Percentiles rank a stretch among this genome's conserved stretches.
Conservation (phyloP, 2,888 invertebrate genomes). For the Helicoverpa assulta region DNA sequence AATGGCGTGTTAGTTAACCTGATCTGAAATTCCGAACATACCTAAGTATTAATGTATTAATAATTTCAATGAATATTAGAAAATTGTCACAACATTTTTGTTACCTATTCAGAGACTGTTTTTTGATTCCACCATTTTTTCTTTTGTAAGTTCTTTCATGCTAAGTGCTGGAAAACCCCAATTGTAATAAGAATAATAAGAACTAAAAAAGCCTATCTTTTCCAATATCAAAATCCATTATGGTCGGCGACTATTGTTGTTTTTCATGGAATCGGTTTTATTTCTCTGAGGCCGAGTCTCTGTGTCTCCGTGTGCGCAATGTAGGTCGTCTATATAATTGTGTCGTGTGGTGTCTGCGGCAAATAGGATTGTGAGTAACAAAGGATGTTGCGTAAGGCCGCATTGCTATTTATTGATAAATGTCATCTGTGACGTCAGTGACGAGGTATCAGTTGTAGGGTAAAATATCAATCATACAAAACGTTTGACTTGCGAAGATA, state of each 20-base stretch:
- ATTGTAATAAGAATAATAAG: slow-evolving; percentile 27
- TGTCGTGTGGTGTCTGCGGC: slow-evolving; percentile 59
- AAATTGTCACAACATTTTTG: background rate
- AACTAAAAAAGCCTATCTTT: slow-evolving; percentile 34
- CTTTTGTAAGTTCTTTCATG: slow-evolving; percentile 26
- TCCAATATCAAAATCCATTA: slow-evolving; percentile 60
- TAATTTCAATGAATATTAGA: background rate
- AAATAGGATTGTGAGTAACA: slow-evolving; percentile 58
- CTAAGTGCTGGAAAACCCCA: slow-evolving; percentile 61
- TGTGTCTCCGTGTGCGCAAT: slow-evolving; percentile 23
- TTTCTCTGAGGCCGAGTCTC: slow-evolving; percentile 39
- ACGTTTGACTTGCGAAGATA: slow-evolving; percentile 12
- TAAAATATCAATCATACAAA: slow-evolving; percentile 12
- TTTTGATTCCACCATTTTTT: background rate
- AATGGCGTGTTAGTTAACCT: background rate
- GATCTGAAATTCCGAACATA: background rate
- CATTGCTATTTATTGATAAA: slow-evolving; percentile 79
- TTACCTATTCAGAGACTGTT: background rate
- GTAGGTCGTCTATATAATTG: slow-evolving; percentile 61
- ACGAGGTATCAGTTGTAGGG: slow-evolving; percentile 11
- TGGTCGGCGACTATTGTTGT: slow-evolving; percentile 50
- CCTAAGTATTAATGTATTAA: background rate
- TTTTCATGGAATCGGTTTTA: slow-evolving; percentile 56
- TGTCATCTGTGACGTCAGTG: slow-evolving; percentile 72
- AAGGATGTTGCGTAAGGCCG: slow-evolving; percentile 76